A percentile compares a stretch with the other conserved stretches of the same genome.
Evolutionary conservation across 1,140 invertebrate species (phyloP).

Genomic region (Coptotermes formosanus): DNA sequence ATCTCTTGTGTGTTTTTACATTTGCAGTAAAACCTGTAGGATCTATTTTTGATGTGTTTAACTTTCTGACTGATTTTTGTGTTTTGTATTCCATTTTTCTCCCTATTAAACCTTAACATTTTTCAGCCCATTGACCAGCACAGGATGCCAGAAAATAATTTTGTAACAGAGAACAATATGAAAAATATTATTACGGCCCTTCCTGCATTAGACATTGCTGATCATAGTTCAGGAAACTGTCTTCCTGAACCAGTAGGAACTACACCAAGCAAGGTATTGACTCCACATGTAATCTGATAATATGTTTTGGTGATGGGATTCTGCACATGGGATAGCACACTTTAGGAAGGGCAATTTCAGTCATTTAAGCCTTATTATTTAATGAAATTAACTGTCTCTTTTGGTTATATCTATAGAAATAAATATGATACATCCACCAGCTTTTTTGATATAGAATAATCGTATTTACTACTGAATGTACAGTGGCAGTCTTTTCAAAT

Average conservation of each 20-base stretch:
- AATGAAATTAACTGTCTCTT: too few relatives aligned
- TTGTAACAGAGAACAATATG: constrained; percentile 25
- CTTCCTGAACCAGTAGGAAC: background rate
- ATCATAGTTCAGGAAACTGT: background rate
- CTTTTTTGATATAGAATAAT: too few relatives aligned
- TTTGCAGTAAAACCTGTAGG: background rate
- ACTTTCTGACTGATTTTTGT: background rate
- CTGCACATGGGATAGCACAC: too few relatives aligned
- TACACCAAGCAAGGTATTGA: background rate
- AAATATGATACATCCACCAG: too few relatives aligned
- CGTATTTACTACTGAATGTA: too few relatives aligned
- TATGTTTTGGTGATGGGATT: background rate
- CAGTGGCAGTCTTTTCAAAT: too few relatives aligned
- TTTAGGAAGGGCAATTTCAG: background rate
- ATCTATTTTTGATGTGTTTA: background rate
- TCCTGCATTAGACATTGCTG: constrained; percentile 2
- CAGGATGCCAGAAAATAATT: constrained; percentile 17
- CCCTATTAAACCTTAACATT: constrained; percentile 13
- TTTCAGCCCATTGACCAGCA: constrained; percentile 22
- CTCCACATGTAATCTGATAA: background rate
- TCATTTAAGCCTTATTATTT: too few relatives aligned
- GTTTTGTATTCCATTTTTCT: background rate
- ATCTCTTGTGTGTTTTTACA: background rate
- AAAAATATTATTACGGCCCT: constrained; percentile 24
- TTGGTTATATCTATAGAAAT: too few relatives aligned